Percentiles rank a stretch among this genome's conserved stretches.
These are phyloP conservation scores for Enteromius viviparus DNA, from an alignment of 2,797 vertebrate species.

Conservation along the genomic window DNA sequence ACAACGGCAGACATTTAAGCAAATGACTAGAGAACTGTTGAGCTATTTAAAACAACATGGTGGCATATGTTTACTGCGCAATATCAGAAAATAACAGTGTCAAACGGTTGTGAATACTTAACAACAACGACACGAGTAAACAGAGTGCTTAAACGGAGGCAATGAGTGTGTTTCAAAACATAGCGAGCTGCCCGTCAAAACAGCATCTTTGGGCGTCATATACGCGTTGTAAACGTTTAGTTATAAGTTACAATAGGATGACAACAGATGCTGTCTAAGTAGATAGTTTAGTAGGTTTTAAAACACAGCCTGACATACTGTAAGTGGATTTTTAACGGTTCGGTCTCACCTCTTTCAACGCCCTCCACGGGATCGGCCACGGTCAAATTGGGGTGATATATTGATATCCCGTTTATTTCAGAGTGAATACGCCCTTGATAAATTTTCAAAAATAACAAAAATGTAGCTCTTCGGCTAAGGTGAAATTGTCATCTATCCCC, in stretches of 20 bases:
- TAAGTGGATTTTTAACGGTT: neutral
- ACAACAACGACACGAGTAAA: neutral
- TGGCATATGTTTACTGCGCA: constrained; percentile 1
- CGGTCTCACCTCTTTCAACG: constrained; percentile 53
- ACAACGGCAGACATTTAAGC: neutral
- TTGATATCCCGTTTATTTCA: neutral
- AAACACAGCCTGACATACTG: constrained; percentile 7
- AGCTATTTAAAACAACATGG: neutral
- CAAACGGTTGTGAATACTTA: neutral
- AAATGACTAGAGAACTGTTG: neutral
- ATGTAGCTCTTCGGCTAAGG: constrained; percentile 36
- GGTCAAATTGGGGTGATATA: constrained; percentile 3
- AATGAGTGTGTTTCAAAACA: neutral
- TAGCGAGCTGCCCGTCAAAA: neutral
- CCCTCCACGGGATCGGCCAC: constrained; percentile 38
- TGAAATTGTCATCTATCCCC: constrained; percentile 49
- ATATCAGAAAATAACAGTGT: neutral
- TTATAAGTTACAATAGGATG: neutral
- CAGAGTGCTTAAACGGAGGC: neutral
- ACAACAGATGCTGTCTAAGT: neutral
- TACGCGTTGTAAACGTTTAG: neutral
- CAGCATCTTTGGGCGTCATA: neutral
- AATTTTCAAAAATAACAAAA: constrained; percentile 48
- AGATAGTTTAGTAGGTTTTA: neutral
- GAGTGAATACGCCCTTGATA: neutral